These are phyloP conservation scores for Macrosoma leucophasiata DNA, from an alignment of 2,888 invertebrate genomes.

Conservation along the genomic window DNA sequence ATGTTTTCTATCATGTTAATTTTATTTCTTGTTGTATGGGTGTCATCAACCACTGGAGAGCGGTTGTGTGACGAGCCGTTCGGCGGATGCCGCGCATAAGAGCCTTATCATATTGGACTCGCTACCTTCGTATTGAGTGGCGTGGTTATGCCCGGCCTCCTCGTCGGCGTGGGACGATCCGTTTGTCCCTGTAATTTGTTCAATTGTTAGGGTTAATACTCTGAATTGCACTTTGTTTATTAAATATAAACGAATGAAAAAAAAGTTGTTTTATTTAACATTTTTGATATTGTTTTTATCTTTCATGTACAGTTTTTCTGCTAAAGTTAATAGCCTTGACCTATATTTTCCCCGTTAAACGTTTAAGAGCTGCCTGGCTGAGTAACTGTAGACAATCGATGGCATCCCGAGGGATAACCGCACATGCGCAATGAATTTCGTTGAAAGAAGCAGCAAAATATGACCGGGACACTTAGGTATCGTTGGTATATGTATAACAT, in stretches of 20 bases:
- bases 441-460: constrained; percentile 10
- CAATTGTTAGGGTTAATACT: constrained; percentile 74
- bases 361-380: constrained; percentile 37
- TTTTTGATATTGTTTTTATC: no score
- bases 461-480: constrained; percentile 13
- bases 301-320: no score
- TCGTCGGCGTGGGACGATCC: constrained; percentile 50
- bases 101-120: constrained; percentile 24
- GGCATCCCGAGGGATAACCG: constrained; percentile 65
- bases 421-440: constrained; percentile 56
- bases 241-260: constrained; percentile 76
- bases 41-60: constrained; percentile 47
- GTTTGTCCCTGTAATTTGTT: constrained; percentile 64
- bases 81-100: constrained; percentile 43
- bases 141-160: constrained; percentile 42
- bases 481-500: no score
- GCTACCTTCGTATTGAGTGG: constrained; percentile 33
- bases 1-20: constrained; percentile 48
- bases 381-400: constrained; percentile 62
- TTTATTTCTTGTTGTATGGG: constrained; percentile 53
- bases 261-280: constrained; percentile 38
- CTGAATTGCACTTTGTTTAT: constrained; percentile 77
- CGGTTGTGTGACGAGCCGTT: constrained; percentile 53
- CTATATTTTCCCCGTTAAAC: constrained; percentile 44
- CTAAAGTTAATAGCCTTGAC: constrained; percentile 47